Conservation (phyloP, 92 coral and sea anemone genomes). For the Scolanthus callimorphus region DNA sequence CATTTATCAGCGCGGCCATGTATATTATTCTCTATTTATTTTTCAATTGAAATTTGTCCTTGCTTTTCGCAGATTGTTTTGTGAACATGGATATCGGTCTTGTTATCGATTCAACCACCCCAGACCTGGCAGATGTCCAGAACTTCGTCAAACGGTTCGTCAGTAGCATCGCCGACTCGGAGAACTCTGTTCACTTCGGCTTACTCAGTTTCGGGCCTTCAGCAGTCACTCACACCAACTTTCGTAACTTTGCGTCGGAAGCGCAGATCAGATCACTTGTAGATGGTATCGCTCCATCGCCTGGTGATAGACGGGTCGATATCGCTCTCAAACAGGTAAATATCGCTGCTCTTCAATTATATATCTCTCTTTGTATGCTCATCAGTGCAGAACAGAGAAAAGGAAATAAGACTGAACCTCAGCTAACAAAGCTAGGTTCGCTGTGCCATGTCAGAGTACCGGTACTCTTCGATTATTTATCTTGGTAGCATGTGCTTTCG, state of each 20-base stretch:
- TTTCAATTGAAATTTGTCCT: not conserved
- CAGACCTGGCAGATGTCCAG: constrained; percentile 20
- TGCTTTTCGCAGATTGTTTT: constrained; percentile 27
- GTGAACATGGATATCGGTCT: constrained; percentile 56
- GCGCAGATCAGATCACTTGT: not conserved
- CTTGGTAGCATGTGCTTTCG: no score
- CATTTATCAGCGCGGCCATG: no score
- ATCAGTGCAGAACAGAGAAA: no score
- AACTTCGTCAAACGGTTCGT: constrained; percentile 26
- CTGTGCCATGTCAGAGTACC: no score
- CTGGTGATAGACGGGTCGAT: constrained; percentile 11
- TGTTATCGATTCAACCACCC: constrained; percentile 27
- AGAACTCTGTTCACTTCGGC: constrained; percentile 46
- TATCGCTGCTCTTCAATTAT: no score
- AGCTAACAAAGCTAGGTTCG: no score
- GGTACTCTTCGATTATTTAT: no score
- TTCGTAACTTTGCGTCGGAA: constrained; percentile 16
- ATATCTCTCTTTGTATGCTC: no score
- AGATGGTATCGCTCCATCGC: constrained; percentile 1
- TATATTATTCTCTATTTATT: no score
- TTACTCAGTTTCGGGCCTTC: constrained; percentile 23
- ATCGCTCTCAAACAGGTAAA: constrained; percentile 2
- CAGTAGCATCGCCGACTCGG: constrained; percentile 42
- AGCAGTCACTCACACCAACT: constrained; percentile 6
- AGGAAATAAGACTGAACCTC: no score